Evolutionary conservation across 2,797 vertebrate species (phyloP), one percentile per base, ranked within the genome.

Genomic region (Lemur catta): DNA sequence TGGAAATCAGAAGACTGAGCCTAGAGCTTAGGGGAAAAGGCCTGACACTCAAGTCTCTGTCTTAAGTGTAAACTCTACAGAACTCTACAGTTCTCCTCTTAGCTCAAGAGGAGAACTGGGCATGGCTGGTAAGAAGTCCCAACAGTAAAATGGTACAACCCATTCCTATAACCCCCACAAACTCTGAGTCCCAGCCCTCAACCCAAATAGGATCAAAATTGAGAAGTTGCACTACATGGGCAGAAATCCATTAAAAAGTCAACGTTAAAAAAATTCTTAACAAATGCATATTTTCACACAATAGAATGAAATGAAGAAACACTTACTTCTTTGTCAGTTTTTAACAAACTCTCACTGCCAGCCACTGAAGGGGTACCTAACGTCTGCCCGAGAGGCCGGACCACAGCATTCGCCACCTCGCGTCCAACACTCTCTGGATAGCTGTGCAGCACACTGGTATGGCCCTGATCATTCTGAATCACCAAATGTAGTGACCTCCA

Each of bases 401-500:
- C 99, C 98, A 99, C 99, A 2, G 99, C 99, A 94, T 99, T 99
- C 50, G 99, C 99, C 97, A 99, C 99, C 94, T 99, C 99, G 50
- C 99, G 99, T 72, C 99, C 99, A 97, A 99, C 99, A 0, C 85
- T 99, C 89, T 99, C 99, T 84, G 99, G 99, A 97, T 99, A 99
- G 97, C 99, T 99, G 98, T 99, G 99, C 97, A 99, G 99, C 41
- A 99, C 99, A 50, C 99, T 99, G 97, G 99, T 99, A 97, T 99
- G 99, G 85, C 99, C 99, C 98, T 99, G 99, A 98, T 99, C 99
- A 98, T 99, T 99, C 96, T 99, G 99, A 98, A 99, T 99, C 97
- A 99, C 99, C 98, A 99, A 98, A 98, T 99, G 99, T 98, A 99
- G 99, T 55, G 99, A 99, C 98, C 99, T 99, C 99, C 99, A 99